phyloP scores from a whole-genome alignment of 2,113 vertebrate genomes.

The Atherinomorus stipes region DNA sequence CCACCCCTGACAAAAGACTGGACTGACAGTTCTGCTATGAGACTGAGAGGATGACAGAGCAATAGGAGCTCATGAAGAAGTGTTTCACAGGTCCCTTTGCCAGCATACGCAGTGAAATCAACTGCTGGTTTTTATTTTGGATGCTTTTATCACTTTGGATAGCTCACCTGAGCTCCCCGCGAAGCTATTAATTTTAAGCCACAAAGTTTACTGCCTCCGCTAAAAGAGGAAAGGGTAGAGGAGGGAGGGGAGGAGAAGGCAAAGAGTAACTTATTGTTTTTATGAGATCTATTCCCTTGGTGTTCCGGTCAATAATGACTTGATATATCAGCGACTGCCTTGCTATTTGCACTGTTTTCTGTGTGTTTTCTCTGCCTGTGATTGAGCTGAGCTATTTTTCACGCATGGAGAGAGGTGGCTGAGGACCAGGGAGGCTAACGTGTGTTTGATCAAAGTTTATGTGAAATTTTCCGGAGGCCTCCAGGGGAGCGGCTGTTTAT shows the following conservation, averaged over 20 bases:
- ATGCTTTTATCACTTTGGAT: conserved; percentile 71
- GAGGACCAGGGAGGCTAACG: conserved; percentile 85
- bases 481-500: conserved; percentile 94
- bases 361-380: conserved; percentile 83
- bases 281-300: conserved; percentile 85
- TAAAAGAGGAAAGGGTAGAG: conserved; percentile 60
- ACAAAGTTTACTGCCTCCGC: conserved; percentile 80
- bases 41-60: conserved; percentile 42
- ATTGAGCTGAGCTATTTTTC: conserved; percentile 84
- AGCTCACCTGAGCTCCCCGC: conserved; percentile 72
- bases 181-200: conserved; percentile 83
- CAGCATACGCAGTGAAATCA: conserved; percentile 61
- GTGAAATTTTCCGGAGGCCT: conserved; percentile 91
- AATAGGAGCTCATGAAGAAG: conserved; percentile 29
- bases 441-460: conserved; percentile 99
- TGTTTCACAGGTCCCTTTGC: conserved; percentile 25
- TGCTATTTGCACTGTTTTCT: conserved; percentile 88
- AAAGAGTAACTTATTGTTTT: conserved; percentile 86
- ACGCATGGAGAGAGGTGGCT: conserved; percentile 75
- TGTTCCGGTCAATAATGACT: conserved; percentile 87
- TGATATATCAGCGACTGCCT: conserved; percentile 82
- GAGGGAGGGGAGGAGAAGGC: conserved; percentile 46
- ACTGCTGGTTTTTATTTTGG: conserved; percentile 63
- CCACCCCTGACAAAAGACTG: conserved; percentile 5
- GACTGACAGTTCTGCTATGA: conserved; percentile 44